phyloP scores from a whole-genome alignment of 2,113 vertebrate species.

The Catagonus wagneri region DNA sequence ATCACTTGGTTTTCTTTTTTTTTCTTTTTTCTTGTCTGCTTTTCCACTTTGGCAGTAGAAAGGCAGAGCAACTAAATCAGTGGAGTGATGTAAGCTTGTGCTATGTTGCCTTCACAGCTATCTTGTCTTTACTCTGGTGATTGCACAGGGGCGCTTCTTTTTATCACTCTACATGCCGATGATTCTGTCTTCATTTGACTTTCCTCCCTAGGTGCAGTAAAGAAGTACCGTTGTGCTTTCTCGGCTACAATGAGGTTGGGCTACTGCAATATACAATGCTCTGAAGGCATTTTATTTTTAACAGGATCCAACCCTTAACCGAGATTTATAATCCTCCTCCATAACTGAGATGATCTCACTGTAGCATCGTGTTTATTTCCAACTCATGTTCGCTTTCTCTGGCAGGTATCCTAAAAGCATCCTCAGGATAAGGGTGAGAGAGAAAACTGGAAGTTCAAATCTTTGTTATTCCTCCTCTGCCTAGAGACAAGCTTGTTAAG shows the following conservation, averaged over 20 bases:
- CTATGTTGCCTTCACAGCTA: too few relatives aligned
- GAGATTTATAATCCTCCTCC: background rate
- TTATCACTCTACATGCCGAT: background rate
- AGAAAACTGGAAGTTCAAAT: background rate
- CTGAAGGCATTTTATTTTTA: background rate
- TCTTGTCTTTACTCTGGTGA: background rate
- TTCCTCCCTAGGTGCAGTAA: background rate
- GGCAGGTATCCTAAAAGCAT: background rate
- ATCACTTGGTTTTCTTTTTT: background rate
- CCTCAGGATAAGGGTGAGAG: background rate
- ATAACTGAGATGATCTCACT: background rate
- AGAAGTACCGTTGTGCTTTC: background rate
- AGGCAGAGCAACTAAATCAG: background rate
- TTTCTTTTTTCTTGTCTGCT: background rate
- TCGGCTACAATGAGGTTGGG: background rate
- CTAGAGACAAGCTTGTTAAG: background rate
- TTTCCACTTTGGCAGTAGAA: background rate
- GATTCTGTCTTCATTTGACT: background rate
- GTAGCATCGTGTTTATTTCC: background rate
- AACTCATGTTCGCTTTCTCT: background rate
- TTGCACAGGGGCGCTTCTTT: background rate
- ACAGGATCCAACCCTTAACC: background rate
- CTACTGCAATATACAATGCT: background rate
- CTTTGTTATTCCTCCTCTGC: background rate
- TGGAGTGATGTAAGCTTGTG: background rate